Base-by-base conservation (phyloP, 1,140 invertebrate genomes). In the Sycophaga agraensis region DNA sequence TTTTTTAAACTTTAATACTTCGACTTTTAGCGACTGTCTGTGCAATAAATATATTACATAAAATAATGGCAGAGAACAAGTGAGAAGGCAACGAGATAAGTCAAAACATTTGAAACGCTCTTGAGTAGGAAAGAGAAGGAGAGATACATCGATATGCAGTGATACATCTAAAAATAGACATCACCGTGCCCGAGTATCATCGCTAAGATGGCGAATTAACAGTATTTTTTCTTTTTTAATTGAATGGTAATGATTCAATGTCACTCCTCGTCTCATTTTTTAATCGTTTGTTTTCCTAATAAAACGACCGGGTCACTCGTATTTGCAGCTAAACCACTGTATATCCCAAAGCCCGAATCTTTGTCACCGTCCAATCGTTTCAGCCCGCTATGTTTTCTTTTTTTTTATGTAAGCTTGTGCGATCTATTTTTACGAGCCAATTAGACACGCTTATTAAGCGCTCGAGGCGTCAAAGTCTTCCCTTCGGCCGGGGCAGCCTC, bases 131-230 rank as follows among this genome's bases (percentile, higher is more conserved):
- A 24, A 55, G 39, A 42, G 35, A 16, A 48, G 22, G 0, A 22
- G n/a, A 42, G 37, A 45, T 40, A 19, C 26, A 60, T 53, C 28
- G 34, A 48, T 48, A 43, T 55, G 34, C 50, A 48, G 51, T 54
- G 42, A 61, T 54, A 55, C 50, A 28, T 61, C 59, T 61, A 61
- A 61, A 61, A 54, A 55, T 61, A 61, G 59, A 48, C 9, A 12
- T n/a, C 24, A 21, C 17, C n/a, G 12, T 59, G 57, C 26, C 35
- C 6, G 50, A 60, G 35, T 53, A 53, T 53, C 40, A 48, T 48
- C 21, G 49, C 35, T 61, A 54, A 61, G 50, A 54, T 54, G 43
- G 50, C 50, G 50, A 61, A 54, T 61, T 54, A 48, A 40, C 5
- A 24, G 16, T 54, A 48, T 43, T 55, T 61, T 40, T 17, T 31